phyloP scores from a whole-genome alignment of 2,888 invertebrate species.

The Amiota minor region DNA sequence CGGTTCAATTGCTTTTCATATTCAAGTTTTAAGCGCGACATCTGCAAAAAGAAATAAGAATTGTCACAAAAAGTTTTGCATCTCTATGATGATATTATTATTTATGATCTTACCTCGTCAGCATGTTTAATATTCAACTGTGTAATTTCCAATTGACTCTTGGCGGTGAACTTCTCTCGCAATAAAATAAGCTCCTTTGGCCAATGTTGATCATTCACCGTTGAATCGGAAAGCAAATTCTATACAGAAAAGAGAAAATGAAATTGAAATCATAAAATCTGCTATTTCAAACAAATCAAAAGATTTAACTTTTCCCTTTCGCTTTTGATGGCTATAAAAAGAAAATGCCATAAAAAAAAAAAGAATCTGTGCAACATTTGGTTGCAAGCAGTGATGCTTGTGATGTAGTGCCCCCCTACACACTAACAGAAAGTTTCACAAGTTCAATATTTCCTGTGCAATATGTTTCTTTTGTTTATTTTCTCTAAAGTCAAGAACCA shows the following conservation, averaged over 20 bases:
- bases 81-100: background rate
- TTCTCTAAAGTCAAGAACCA: background rate
- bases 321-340: background rate
- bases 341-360: background rate
- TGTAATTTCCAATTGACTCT: slow-evolving; percentile 78
- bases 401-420: background rate
- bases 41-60: slow-evolving; percentile 52
- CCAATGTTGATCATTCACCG: slow-evolving; percentile 82
- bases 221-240: slow-evolving; percentile 82
- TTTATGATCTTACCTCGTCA: slow-evolving; percentile 75
- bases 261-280: background rate
- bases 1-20: slow-evolving; percentile 73
- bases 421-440: background rate
- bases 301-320: no score
- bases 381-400: background rate
- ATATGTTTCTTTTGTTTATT: slow-evolving; percentile 12
- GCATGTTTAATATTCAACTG: slow-evolving; percentile 77
- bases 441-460: slow-evolving; percentile 15
- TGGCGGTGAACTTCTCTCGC: slow-evolving; percentile 82
- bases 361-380: slow-evolving; percentile 10
- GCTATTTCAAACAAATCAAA: background rate
- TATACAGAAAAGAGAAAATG: slow-evolving; percentile 62
- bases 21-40: slow-evolving; percentile 73
- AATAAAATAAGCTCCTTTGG: slow-evolving; percentile 83
- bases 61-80: background rate